Percentiles rank a stretch among this genome's conserved stretches.
These are phyloP conservation scores for Yponomeuta sedellus DNA, from an alignment of 2,888 invertebrate genomes.

Conservation along the genomic window DNA sequence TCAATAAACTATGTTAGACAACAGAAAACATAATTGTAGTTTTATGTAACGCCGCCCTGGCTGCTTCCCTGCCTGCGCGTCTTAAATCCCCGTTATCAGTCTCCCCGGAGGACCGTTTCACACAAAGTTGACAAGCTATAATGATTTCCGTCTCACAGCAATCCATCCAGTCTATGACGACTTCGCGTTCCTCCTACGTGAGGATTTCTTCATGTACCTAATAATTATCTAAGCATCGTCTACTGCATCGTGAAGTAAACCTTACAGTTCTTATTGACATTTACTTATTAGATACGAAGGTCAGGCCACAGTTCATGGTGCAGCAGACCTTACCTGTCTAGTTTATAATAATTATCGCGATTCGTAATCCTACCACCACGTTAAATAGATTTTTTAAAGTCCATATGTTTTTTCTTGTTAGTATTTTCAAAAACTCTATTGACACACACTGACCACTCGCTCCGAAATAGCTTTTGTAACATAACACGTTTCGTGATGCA, in stretches of 20 bases:
- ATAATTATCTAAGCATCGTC: not conserved
- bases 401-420: constrained; percentile 15
- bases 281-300: not conserved
- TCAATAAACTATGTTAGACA: too few species aligned
- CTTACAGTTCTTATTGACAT: not conserved
- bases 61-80: too few species aligned
- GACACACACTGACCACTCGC: constrained; percentile 13
- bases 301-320: not conserved
- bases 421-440: constrained; percentile 6
- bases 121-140: too few species aligned
- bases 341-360: constrained; percentile 7
- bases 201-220: not conserved
- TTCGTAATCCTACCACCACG: constrained; percentile 34
- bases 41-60: too few species aligned
- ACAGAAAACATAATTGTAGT: too few species aligned
- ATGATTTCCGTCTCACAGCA: constrained; percentile 12
- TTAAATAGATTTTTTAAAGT: constrained; percentile 18
- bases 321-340: not conserved
- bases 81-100: too few species aligned
- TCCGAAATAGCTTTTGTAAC: not conserved
- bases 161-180: constrained; percentile 13
- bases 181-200: not conserved
- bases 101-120: too few species aligned
- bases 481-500: not conserved
- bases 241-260: not conserved